Conservation (phyloP, 2,888 invertebrate species). For the Latheticus oryzae region DNA sequence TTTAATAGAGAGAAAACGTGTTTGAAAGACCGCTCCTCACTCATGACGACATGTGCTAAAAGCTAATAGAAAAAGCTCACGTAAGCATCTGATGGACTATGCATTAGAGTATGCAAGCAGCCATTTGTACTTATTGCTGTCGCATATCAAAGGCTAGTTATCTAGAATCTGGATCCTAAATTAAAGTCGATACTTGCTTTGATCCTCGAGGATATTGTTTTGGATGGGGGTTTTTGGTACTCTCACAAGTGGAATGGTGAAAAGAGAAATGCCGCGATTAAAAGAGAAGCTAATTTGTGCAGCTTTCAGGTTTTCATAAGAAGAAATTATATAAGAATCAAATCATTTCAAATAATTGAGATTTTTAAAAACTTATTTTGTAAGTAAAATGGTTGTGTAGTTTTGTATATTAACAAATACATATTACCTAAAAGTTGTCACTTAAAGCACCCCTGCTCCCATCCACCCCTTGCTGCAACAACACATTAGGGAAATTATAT, state of each 20-base stretch:
- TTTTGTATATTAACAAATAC: no score
- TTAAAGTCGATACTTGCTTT: constrained; percentile 21
- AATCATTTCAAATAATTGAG: no score
- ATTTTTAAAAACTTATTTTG: no score
- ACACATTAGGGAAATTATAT: constrained; percentile 39
- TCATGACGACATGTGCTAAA: constrained; percentile 18
- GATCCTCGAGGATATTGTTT: constrained; percentile 28
- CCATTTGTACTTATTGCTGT: constrained; percentile 53
- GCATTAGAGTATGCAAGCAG: constrained; percentile 36
- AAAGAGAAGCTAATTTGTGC: no score
- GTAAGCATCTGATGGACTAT: constrained; percentile 42
- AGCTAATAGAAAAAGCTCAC: constrained; percentile 54
- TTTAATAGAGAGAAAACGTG: no score
- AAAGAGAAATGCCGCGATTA: no score
- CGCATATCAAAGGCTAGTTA: constrained; percentile 46
- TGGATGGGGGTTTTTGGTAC: no score
- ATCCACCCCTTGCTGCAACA: constrained; percentile 30
- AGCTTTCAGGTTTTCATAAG: no score
- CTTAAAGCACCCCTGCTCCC: constrained; percentile 6
- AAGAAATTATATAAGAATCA: no score
- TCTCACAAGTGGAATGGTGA: no score
- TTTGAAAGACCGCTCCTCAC: constrained; percentile 34
- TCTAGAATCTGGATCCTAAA: constrained; percentile 24
- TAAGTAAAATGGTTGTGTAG: no score
- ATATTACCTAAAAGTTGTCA: no score